Evolutionary conservation across 2,113 vertebrate species (phyloP).

Genomic region (Pseudorhombus dupliciocellatus): DNA sequence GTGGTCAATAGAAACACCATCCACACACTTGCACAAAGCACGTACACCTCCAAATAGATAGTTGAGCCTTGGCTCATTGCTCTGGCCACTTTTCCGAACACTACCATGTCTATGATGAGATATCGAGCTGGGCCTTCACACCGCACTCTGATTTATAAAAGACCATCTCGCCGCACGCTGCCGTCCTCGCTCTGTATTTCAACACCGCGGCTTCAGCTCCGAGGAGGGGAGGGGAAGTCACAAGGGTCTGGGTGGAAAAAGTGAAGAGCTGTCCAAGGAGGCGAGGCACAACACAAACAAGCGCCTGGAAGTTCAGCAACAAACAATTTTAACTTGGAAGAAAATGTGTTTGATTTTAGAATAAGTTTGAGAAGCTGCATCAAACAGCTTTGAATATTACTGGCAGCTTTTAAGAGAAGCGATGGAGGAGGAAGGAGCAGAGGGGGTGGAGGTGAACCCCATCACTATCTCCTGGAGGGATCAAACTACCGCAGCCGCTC

Average conservation of each 20-base stretch:
- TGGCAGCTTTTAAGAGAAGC: slow-evolving; percentile 26
- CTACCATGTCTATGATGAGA: slow-evolving; percentile 72
- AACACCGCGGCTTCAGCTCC: slow-evolving; percentile 53
- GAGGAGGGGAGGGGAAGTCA: slow-evolving; percentile 46
- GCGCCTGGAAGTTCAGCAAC: slow-evolving; percentile 37
- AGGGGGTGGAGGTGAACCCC: slow-evolving; percentile 8
- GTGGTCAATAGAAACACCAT: slow-evolving; percentile 58
- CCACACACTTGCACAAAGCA: slow-evolving; percentile 43
- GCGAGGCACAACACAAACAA: neutral
- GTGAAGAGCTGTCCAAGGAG: slow-evolving; percentile 3
- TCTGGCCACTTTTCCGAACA: slow-evolving; percentile 66
- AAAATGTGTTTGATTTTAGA: slow-evolving; percentile 62
- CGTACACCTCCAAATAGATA: slow-evolving; percentile 49
- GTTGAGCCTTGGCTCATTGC: slow-evolving; percentile 60
- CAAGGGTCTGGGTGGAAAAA: slow-evolving; percentile 3
- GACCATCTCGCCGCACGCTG: slow-evolving; percentile 45
- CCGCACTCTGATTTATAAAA: slow-evolving; percentile 74
- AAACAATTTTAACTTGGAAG: slow-evolving; percentile 55
- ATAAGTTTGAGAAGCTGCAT: slow-evolving; percentile 58
- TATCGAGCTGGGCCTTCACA: slow-evolving; percentile 71
- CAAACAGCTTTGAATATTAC: slow-evolving; percentile 35
- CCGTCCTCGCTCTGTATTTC: slow-evolving; percentile 59
- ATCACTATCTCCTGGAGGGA: slow-evolving; percentile 60
- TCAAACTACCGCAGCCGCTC: slow-evolving; percentile 63
- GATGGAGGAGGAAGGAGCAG: neutral